Evolutionary conservation across 2,113 vertebrate genomes (phyloP), one percentile per base, ranked within the genome.

Genomic region (Cinclus mexicanus): DNA sequence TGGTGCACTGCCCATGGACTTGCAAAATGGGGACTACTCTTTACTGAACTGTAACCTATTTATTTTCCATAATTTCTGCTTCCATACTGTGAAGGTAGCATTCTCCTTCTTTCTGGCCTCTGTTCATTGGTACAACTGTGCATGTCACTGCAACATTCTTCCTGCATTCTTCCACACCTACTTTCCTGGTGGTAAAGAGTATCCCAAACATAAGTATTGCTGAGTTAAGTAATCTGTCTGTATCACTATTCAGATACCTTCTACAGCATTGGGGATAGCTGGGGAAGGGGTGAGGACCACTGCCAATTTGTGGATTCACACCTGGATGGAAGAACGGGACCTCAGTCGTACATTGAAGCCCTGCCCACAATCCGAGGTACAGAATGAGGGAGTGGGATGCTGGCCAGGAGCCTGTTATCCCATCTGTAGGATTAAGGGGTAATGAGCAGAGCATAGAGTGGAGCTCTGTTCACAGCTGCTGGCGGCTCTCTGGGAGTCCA

Each of bases 301-400:
- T 99, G 99, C 94, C 99, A 99, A 70, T 99, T 99, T 98, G 99
- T 99, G 93, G 99, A 99, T 97, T 99, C 99, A 31, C 98, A 99
- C 94, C 96, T 99, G 91, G 99, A 99, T 9, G 99, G 99, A 95
- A 98, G 99, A 97, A 99, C 99, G 0, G 99, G 99, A 83, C 99
- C 99, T 31, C 98, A 98, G 78, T 97, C 98, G 1, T 98, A 99
- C 7, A 94, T 99, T 37, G 98, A 98, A 91, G 97, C 96, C 80
- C 97, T 99, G 88, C 99, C 99, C 70, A 96, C 98, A 65, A 98
- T 99, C 95, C 98, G 97, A 98, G 99, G 99, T 99, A 98, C 57
- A 21, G 41, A 53, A 0, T 3, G 8, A 1, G 39, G 17, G 42
- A 78, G 13, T 28, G 52, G 47, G 72, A 13, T 63, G 75, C 68